Conservation (phyloP, 2,113 vertebrate genomes). For the Cebus imitator region DNA sequence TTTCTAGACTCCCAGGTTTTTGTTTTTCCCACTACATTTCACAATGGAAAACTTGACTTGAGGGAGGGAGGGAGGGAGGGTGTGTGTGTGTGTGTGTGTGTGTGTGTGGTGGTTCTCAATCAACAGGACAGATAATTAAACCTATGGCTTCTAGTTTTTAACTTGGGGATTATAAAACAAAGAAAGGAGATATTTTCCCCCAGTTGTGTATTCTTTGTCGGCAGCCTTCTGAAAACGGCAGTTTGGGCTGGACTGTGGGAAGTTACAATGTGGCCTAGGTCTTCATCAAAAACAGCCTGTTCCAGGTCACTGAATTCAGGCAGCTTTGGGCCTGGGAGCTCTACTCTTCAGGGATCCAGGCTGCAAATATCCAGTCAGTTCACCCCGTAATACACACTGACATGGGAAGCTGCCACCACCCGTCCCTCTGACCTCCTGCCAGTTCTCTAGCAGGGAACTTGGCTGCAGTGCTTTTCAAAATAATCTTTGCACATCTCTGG, state of each 20-base stretch:
- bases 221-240: background rate
- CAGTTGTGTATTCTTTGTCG: background rate
- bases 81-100: background rate
- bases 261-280: background rate
- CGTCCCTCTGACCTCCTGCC: background rate
- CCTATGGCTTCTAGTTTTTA: background rate
- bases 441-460: background rate
- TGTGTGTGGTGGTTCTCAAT: background rate
- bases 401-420: background rate
- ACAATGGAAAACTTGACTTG: background rate
- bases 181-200: background rate
- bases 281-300: background rate
- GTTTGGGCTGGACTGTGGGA: background rate
- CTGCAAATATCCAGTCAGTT: too few species aligned
- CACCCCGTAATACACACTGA: too few species aligned
- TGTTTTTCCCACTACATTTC: background rate
- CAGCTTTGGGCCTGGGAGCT: background rate
- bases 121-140: background rate
- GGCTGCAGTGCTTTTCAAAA: background rate
- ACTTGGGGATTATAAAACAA: slow-evolving; percentile 15
- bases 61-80: background rate
- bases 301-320: background rate
- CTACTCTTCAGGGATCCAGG: background rate
- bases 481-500: background rate
- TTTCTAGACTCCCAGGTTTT: background rate